Conservation (phyloP, 2,113 vertebrate genomes). For the Stegastes partitus region DNA sequence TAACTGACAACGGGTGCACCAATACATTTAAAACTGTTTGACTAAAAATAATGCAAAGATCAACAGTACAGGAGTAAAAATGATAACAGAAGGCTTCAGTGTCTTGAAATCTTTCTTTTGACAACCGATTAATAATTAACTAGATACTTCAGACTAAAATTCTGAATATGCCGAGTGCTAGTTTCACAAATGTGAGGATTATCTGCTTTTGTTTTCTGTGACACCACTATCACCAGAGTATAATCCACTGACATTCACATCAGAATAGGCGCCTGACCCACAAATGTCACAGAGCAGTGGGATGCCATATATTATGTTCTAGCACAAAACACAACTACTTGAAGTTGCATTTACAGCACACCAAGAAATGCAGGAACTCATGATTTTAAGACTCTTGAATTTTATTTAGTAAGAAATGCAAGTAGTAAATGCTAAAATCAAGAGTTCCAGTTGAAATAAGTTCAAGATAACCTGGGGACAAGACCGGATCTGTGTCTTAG, state of each 20-base stretch:
- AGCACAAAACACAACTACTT: no score
- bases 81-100: background rate
- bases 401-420: no score
- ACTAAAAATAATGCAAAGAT: constrained; percentile 2
- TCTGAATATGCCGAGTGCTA: no score
- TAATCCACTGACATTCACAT: background rate
- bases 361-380: background rate
- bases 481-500: background rate
- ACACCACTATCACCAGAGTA: no score
- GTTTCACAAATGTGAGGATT: no score
- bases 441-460: background rate
- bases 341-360: background rate
- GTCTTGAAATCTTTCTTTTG: background rate
- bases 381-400: background rate
- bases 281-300: background rate
- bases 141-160: no score
- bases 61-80: background rate
- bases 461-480: background rate
- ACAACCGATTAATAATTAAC: no score
- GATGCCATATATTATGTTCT: no score
- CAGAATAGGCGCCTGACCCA: no score
- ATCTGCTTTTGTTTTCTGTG: no score
- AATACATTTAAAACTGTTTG: background rate
- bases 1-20: constrained; percentile 19
- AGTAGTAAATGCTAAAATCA: no score